Evolutionary conservation across 2,797 vertebrate genomes (phyloP).

Genomic region (Calcarius lapponicus): DNA sequence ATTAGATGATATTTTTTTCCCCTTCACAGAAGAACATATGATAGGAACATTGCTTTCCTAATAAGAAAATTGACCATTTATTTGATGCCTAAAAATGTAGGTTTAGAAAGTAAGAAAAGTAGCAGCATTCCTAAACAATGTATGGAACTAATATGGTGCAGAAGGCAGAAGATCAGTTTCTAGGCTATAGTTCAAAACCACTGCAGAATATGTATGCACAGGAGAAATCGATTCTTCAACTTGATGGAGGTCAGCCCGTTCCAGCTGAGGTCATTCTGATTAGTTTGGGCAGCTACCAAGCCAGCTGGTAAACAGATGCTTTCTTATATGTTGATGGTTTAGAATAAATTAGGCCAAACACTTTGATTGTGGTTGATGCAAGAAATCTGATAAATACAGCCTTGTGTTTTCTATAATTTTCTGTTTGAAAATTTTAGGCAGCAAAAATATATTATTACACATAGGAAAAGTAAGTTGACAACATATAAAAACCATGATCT

Average conservation of each 20-base stretch:
- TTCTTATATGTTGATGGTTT: constrained; percentile 4
- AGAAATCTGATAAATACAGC: background rate
- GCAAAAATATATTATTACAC: background rate
- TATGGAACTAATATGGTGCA: background rate
- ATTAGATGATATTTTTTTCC: background rate
- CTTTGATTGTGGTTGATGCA: background rate
- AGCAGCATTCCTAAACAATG: background rate
- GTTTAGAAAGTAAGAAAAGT: background rate
- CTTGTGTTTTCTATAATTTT: background rate
- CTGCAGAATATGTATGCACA: background rate
- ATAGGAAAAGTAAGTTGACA: background rate
- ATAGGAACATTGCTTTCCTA: background rate
- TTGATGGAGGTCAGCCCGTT: constrained; percentile 35
- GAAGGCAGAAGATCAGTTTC: background rate
- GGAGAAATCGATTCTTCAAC: constrained; percentile 23
- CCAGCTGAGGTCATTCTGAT: constrained; percentile 56
- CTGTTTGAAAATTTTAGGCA: background rate
- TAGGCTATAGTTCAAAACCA: constrained; percentile 22
- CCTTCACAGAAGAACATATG: background rate
- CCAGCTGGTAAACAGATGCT: constrained; percentile 60
- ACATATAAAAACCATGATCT: background rate
- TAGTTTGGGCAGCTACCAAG: constrained; percentile 43
- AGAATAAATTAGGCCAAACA: constrained; percentile 19
- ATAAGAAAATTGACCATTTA: background rate
- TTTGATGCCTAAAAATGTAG: background rate